Evolutionary conservation across 2,113 vertebrate species (phyloP), one percentile per base, ranked within the genome.

Genomic region (Hassar affinis): DNA sequence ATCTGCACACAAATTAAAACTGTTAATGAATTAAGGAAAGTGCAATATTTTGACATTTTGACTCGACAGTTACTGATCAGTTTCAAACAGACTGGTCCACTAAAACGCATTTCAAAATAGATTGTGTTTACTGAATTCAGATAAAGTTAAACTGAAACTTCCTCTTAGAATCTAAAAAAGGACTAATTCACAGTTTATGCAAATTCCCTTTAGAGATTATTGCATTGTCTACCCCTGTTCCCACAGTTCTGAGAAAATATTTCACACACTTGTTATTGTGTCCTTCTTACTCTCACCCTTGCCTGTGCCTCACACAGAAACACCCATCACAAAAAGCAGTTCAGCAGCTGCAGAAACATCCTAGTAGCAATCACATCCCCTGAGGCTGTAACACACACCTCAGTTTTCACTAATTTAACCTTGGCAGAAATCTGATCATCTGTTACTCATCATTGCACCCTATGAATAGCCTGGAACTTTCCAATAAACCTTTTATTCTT

Each of bases 311-410:
- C 17, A 56, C 18, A 38, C 27, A 38, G 17, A 77, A 77, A 54
- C 51, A 35, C 1, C 14, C 30, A 56, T 56, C 33, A 38, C 51
- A 38, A 33, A 33, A 54, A 14, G 74, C 51, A 56, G 18, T 77
- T 77, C 52, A 77, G 30, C 74, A 38, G 51, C 30, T 38, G 18
- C 30, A 77, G 18, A 77, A 56, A 56, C 74, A 77, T 56, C 18
- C 51, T 6, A 77, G 38, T 20, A 77, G 56, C 51, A 25, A 56
- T 77, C 74, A 22, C 11, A 56, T 38, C 30, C 33, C 49, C 17
- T 38, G 52, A 25, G 30, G 51, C 30, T 33, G 3, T 25, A 75
- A n/a, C 72, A 52, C 51, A 51, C 51, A 56, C 51, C 30, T 38
- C 30, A 27, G 18, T 56, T 77, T 74, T 77, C 18, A 35, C 52